Percentiles rank a stretch among this genome's conserved stretches.
These are phyloP conservation scores for Corbicula japonica DNA, from an alignment of 2,888 invertebrate genomes.

Conservation along the genomic window DNA sequence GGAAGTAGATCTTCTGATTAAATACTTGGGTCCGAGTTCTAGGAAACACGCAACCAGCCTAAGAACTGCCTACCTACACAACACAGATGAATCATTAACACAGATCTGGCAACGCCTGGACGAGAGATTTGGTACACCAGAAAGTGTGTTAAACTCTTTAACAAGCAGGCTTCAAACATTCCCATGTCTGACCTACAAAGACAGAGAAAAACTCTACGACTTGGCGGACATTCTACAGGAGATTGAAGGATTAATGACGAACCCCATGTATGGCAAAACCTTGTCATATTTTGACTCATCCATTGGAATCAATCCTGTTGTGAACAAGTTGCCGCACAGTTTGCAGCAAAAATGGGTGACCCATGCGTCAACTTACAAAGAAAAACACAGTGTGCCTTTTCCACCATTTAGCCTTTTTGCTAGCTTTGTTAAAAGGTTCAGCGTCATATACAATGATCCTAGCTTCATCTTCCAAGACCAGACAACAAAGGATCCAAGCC, in stretches of 20 bases:
- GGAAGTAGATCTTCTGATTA: slow-evolving; percentile 22
- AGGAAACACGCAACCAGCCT: slow-evolving; percentile 29
- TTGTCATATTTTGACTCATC: slow-evolving; percentile 39
- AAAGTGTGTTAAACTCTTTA: slow-evolving; percentile 30
- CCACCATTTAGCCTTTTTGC: slow-evolving; percentile 41
- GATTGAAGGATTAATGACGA: slow-evolving; percentile 35
- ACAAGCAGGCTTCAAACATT: slow-evolving; percentile 27
- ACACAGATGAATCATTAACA: slow-evolving; percentile 27
- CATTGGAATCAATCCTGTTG: slow-evolving; percentile 26
- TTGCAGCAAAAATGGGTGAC: slow-evolving; percentile 42
- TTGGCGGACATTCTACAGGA: slow-evolving; percentile 29
- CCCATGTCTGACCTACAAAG: slow-evolving; percentile 25
- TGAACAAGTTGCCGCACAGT: slow-evolving; percentile 37
- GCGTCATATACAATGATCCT: slow-evolving; percentile 34
- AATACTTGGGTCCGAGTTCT: slow-evolving; percentile 26
- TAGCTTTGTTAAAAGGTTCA: slow-evolving; percentile 30
- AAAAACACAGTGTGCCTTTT: slow-evolving; percentile 14
- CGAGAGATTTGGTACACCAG: slow-evolving; percentile 48
- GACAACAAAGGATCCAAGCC: neutral
- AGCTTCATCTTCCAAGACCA: slow-evolving; percentile 16
- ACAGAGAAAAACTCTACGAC: slow-evolving; percentile 24
- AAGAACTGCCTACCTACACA: slow-evolving; percentile 12
- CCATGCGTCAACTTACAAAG: slow-evolving; percentile 34
- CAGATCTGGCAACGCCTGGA: slow-evolving; percentile 50
- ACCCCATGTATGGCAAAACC: slow-evolving; percentile 13